These are phyloP conservation scores for Alexandromys fortis DNA, from an alignment of 2,113 vertebrate genomes.

Conservation along the genomic window DNA sequence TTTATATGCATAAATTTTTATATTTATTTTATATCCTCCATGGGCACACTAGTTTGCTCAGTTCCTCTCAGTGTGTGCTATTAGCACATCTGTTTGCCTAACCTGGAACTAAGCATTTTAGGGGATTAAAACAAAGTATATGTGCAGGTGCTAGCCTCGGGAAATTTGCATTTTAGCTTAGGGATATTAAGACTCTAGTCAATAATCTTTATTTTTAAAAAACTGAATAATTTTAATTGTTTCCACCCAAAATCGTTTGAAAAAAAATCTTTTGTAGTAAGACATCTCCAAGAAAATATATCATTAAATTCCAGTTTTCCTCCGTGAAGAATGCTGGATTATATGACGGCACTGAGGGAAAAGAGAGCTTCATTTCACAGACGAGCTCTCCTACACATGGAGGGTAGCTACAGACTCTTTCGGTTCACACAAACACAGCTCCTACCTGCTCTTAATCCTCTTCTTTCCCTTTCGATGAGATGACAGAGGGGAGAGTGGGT, in stretches of 20 bases:
- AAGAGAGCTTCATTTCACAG: constrained; percentile 72
- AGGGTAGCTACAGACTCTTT: constrained; percentile 59
- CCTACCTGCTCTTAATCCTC: constrained; percentile 54
- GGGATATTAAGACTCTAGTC: constrained; percentile 19
- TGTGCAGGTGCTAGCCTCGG: not conserved
- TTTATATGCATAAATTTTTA: not conserved
- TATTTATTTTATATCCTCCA: not conserved
- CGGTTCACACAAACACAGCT: constrained; percentile 51
- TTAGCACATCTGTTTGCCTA: not conserved
- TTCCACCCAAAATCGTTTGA: not conserved
- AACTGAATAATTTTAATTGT: not conserved
- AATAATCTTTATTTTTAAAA: not conserved
- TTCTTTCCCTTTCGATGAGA: constrained; percentile 65
- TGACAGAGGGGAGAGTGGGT: constrained; percentile 37
- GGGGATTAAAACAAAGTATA: not conserved
- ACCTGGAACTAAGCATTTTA: not conserved
- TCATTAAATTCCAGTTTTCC: constrained; percentile 52
- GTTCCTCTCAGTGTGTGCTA: not conserved
- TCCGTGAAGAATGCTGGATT: constrained; percentile 43
- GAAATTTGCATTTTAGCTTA: not conserved
- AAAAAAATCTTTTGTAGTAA: constrained; percentile 50
- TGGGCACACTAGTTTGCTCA: not conserved
- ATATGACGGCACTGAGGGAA: not conserved
- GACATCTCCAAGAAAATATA: constrained; percentile 19
- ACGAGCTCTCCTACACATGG: constrained; percentile 69